These are phyloP conservation scores for Hirudinaria manillensis DNA, from an alignment of 2,888 invertebrate species.

Conservation along the genomic window DNA sequence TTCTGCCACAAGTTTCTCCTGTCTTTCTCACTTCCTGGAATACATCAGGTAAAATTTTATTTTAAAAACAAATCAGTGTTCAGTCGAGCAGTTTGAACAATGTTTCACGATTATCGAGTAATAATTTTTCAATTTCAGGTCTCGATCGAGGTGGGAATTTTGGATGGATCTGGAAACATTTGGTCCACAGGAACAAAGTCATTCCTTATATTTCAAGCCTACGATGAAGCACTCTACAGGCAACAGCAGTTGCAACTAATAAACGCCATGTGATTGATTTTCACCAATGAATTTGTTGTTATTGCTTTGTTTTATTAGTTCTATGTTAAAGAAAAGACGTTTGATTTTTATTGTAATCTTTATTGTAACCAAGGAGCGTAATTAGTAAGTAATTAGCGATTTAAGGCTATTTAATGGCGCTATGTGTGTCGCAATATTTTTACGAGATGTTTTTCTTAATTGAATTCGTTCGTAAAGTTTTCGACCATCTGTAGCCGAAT, in stretches of 20 bases:
- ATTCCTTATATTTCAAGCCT: slow-evolving; percentile 19
- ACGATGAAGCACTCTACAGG: slow-evolving; percentile 19
- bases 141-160: slow-evolving; percentile 21
- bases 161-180: slow-evolving; percentile 6
- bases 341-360: too few relatives aligned
- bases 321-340: too few relatives aligned
- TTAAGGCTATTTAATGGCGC: too few relatives aligned
- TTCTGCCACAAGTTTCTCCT: slow-evolving; percentile 86
- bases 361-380: too few relatives aligned
- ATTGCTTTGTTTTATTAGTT: too few relatives aligned
- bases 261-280: not conserved
- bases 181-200: slow-evolving; percentile 24
- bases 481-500: too few relatives aligned
- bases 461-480: too few relatives aligned
- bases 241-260: slow-evolving; percentile 15
- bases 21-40: slow-evolving; percentile 60
- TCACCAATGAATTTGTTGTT: too few relatives aligned
- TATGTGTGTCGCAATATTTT: too few relatives aligned
- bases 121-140: not conserved
- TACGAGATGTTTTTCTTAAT: too few relatives aligned
- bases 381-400: too few relatives aligned
- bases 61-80: not conserved
- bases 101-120: not conserved
- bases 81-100: not conserved
- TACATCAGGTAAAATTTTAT: slow-evolving; percentile 57